phyloP scores from a whole-genome alignment of 1,140 invertebrate genomes.

The Neodiprion lecontei region DNA sequence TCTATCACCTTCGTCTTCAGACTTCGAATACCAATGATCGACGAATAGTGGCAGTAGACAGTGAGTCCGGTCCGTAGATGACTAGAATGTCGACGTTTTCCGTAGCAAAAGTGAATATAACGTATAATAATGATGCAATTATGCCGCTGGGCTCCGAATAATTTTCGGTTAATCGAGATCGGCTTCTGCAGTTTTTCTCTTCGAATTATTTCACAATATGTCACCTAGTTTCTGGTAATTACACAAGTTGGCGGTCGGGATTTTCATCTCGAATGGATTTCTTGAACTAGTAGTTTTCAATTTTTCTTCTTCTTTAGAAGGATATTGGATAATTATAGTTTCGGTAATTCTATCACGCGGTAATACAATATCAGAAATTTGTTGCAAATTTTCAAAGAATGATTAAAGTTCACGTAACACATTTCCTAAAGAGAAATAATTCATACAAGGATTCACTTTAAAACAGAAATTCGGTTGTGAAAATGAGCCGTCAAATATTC shows the following conservation, averaged over 20 bases:
- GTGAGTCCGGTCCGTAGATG: too few species aligned
- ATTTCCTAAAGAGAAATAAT: too few species aligned
- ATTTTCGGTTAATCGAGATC: constrained; percentile 25
- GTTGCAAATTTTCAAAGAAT: too few species aligned
- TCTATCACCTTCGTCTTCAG: too few species aligned
- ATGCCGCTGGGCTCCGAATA: constrained; percentile 21
- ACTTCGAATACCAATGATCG: too few species aligned
- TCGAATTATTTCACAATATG: constrained; percentile 3
- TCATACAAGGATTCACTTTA: too few species aligned
- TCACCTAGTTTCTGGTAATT: background rate
- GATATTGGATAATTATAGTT: background rate
- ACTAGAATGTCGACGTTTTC: background rate
- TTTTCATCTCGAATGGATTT: constrained; percentile 14
- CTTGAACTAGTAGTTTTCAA: constrained; percentile 25
- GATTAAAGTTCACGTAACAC: too few species aligned
- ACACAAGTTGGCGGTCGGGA: background rate
- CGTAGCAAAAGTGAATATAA: constrained; percentile 25
- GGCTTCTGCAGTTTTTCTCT: background rate
- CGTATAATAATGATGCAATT: constrained; percentile 32
- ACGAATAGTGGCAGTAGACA: too few species aligned
- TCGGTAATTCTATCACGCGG: background rate
- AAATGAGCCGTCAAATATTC: too few species aligned
- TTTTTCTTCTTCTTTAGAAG: background rate
- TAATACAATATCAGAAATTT: background rate
- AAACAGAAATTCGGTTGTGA: too few species aligned